phyloP scores from a whole-genome alignment of 1,140 invertebrate genomes.

The Galendromus occidentalis region DNA sequence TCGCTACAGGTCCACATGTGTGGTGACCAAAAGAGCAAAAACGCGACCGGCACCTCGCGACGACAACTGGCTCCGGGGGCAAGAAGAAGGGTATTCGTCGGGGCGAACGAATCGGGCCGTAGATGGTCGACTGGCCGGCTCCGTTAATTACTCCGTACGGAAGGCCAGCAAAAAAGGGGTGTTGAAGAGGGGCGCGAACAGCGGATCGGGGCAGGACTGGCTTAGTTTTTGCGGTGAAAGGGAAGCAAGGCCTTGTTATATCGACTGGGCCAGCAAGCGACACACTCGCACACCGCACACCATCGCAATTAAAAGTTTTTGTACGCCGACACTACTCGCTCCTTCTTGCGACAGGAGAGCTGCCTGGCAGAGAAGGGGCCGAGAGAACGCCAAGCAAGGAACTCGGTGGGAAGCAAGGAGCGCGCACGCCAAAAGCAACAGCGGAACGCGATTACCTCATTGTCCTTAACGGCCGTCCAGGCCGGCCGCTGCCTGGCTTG shows the following conservation, averaged over 20 bases:
- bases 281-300: neutral
- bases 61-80: neutral
- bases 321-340: neutral
- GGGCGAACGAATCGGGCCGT: neutral
- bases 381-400: too few relatives aligned
- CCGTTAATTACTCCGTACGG: constrained; percentile 10
- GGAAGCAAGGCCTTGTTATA: constrained; percentile 8
- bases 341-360: constrained; percentile 4
- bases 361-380: neutral
- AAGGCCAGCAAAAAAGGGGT: neutral
- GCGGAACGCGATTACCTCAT: constrained; percentile 10
- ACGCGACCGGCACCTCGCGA: neutral
- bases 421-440: constrained; percentile 9
- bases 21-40: constrained; percentile 11
- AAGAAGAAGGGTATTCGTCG: neutral
- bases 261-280: neutral
- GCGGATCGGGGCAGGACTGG: neutral
- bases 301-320: constrained; percentile 12
- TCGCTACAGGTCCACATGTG: neutral
- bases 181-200: neutral
- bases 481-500: neutral
- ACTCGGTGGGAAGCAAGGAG: too few relatives aligned
- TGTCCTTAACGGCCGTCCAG: constrained; percentile 2
- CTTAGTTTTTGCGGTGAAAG: constrained; percentile 10
- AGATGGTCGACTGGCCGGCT: neutral